Base-by-base conservation (phyloP, 1,140 invertebrate genomes). In the Monomorium pharaonis region DNA sequence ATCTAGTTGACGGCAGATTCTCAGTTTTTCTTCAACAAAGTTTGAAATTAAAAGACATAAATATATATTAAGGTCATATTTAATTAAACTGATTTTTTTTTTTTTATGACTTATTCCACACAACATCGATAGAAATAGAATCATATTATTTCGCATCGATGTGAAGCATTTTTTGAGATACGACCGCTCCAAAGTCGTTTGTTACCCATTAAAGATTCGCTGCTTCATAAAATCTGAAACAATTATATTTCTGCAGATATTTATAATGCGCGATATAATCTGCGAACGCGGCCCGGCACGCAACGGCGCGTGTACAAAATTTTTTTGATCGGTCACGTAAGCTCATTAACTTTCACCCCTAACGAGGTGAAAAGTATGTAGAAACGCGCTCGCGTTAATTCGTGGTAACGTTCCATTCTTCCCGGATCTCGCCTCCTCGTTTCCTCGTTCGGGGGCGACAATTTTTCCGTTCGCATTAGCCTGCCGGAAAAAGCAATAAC, bases 401-500 rank as follows among this genome's bases (percentile, higher is more conserved):
- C 67, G 49, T 49, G 30, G 65, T 81, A 74, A 74, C 78, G 65
- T 58, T 14, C 37, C 30, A 81, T 81, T 81, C 78, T 72, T 72
- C 7, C 49, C 37, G 33, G 65, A 58, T 70, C 51, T 81, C 49
- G 12, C 54, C 37, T 24, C 6, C 33, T 33, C 33, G 37, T 33
- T 58, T 47, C 18, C 51, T 74, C 67, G 51, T 47, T 44, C 78
- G 27, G 27, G n/a, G 27, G 51, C 67, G 67, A 83, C 78, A 74
- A 74, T 72, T 74, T 56, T 85, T 85, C 75, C 62, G 62, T 85
- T 67, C 75, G 72, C 51, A 81, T 85, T 85, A 85, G 74, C 47
- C 33, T 56, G 76, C 60, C 60, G 84, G 84, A 85, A 83, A 67
- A 86, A 86, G 76, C 77, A 86, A 86, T 86, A 86, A 86, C 77